These are phyloP conservation scores for Lanius collurio DNA, from an alignment of 2,113 vertebrate genomes.

Conservation along the genomic window DNA sequence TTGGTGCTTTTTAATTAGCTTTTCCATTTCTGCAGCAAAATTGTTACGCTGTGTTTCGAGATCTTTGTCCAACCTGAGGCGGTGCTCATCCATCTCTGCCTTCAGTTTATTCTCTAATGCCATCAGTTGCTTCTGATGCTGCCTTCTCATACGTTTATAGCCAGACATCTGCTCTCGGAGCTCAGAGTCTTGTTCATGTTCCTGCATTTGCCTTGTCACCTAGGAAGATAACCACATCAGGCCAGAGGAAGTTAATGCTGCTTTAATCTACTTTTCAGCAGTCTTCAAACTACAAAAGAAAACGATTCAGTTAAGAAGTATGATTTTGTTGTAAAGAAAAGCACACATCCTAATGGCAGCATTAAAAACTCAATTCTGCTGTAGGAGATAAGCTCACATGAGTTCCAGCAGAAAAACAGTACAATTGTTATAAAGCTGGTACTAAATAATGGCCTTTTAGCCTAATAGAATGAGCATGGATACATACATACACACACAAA, in stretches of 20 bases:
- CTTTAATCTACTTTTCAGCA: slow-evolving; percentile 18
- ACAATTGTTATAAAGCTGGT: neutral
- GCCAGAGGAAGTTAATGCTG: slow-evolving; percentile 4
- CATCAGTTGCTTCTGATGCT: slow-evolving; percentile 98
- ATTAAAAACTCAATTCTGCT: slow-evolving; percentile 13
- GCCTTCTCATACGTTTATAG: slow-evolving; percentile 97
- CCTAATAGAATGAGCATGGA: neutral
- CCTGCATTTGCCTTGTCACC: slow-evolving; percentile 98
- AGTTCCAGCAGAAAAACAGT: neutral
- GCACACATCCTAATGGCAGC: neutral
- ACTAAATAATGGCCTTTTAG: slow-evolving; percentile 3
- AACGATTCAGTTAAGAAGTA: neutral
- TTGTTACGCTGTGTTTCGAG: slow-evolving; percentile 96
- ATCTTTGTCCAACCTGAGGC: slow-evolving; percentile 97
- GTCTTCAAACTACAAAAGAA: slow-evolving; percentile 5
- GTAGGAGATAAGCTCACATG: neutral
- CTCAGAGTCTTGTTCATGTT: slow-evolving; percentile 97
- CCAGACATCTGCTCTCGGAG: slow-evolving; percentile 97
- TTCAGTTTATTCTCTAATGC: slow-evolving; percentile 98
- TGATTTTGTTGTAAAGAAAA: neutral
- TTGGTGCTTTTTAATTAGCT: slow-evolving; percentile 96
- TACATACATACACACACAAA: neutral
- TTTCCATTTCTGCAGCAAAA: slow-evolving; percentile 97
- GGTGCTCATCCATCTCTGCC: slow-evolving; percentile 97
- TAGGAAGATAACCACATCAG: slow-evolving; percentile 57